Evolutionary conservation across 2,113 vertebrate species (phyloP).

Genomic region (Megaceryle torquata): DNA sequence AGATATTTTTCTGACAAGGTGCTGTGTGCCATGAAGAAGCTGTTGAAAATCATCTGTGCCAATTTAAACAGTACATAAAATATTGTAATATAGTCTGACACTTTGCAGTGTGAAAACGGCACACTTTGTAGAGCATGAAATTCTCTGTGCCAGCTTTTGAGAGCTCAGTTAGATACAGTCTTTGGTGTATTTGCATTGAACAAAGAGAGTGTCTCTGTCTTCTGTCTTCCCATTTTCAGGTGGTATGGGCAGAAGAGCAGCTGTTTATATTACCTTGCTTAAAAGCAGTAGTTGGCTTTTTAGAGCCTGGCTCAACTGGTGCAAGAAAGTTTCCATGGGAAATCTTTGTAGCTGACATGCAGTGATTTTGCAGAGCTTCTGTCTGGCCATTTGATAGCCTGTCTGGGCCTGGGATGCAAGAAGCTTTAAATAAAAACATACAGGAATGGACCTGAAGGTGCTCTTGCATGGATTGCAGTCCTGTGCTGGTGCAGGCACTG

Average conservation of each 20-base stretch:
- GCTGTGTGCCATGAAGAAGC: conserved; percentile 27
- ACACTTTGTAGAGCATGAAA: neutral
- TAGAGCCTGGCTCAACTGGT: neutral
- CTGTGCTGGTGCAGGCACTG: neutral
- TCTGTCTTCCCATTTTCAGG: neutral
- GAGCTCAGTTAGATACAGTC: neutral
- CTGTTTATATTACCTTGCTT: neutral
- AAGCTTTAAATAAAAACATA: neutral
- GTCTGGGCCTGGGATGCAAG: neutral
- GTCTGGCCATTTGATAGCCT: neutral
- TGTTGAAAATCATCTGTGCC: conserved; percentile 22
- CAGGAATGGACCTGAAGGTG: neutral
- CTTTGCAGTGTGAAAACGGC: conserved; percentile 7
- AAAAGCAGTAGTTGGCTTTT: neutral
- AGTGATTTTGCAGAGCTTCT: neutral
- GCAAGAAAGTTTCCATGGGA: neutral
- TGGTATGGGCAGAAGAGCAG: neutral
- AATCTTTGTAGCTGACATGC: neutral
- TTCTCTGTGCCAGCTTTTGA: conserved; percentile 20
- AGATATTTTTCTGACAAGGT: conserved; percentile 44
- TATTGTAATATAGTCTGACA: conserved; percentile 3
- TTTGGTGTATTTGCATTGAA: neutral
- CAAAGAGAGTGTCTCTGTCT: neutral
- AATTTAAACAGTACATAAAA: conserved; percentile 37
- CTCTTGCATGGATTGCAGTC: fast-evolving